These are phyloP conservation scores for Coreius guichenoti DNA, from an alignment of 2,797 vertebrate genomes.

Conservation along the genomic window DNA sequence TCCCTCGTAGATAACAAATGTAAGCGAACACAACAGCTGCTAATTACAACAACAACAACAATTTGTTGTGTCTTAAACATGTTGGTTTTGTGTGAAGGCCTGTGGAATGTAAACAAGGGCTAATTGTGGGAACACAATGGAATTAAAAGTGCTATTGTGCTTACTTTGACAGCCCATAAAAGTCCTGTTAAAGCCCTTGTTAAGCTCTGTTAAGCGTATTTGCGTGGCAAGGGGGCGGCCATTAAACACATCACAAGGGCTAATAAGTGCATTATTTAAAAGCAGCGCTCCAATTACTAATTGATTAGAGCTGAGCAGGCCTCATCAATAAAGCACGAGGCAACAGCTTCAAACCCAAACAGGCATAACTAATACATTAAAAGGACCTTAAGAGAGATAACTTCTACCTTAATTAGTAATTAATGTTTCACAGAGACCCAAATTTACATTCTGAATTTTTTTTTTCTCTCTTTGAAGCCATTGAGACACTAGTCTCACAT, in stretches of 20 bases:
- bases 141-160: constrained; percentile 76
- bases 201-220: constrained; percentile 80
- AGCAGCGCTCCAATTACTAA: constrained; percentile 84
- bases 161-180: constrained; percentile 74
- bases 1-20: constrained; percentile 41
- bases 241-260: constrained; percentile 82
- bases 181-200: constrained; percentile 69
- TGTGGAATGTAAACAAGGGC: constrained; percentile 76
- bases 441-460: neutral
- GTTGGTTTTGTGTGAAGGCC: constrained; percentile 65
- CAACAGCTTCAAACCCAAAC: constrained; percentile 81
- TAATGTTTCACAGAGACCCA: constrained; percentile 79
- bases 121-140: constrained; percentile 70
- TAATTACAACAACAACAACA: constrained; percentile 52
- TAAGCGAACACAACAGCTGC: constrained; percentile 64
- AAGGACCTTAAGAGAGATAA: constrained; percentile 82
- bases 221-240: constrained; percentile 75
- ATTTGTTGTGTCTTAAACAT: constrained; percentile 69
- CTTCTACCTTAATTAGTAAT: constrained; percentile 82
- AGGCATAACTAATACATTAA: constrained; percentile 86
- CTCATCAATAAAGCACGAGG: constrained; percentile 84
- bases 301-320: constrained; percentile 81
- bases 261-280: constrained; percentile 86
- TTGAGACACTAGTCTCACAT: neutral
- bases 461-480: neutral